Conservation (phyloP, 2,797 vertebrate species). For the Tamandua tetradactyla region DNA sequence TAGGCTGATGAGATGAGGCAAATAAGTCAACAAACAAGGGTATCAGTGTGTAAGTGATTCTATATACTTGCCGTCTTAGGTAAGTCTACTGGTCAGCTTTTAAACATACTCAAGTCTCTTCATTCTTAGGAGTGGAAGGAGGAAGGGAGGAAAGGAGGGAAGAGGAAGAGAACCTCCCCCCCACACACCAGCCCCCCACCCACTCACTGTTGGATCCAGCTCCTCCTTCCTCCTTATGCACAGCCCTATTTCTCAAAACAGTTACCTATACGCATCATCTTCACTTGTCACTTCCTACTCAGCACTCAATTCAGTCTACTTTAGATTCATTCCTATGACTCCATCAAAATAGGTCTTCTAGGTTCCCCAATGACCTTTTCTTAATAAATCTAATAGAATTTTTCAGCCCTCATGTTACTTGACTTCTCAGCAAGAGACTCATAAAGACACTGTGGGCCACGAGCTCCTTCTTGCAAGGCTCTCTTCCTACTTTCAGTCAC, state of each 20-base stretch:
- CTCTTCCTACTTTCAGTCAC: neutral
- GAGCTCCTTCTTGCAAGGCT: neutral
- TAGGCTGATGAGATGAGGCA: neutral
- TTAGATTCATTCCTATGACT: neutral
- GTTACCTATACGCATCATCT: neutral
- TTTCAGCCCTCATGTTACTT: neutral
- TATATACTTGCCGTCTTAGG: neutral
- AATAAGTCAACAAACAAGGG: neutral
- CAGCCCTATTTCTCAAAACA: neutral
- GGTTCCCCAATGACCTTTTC: neutral
- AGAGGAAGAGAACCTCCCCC: neutral
- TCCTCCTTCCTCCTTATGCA: neutral
- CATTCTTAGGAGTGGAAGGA: neutral
- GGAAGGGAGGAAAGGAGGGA: too few species aligned
- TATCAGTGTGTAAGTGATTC: neutral
- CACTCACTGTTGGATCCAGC: neutral
- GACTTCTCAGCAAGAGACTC: neutral
- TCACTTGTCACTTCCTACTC: neutral
- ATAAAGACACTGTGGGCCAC: neutral
- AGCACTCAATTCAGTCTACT: neutral
- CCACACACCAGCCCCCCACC: accelerated
- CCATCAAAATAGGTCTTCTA: neutral
- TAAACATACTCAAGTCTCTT: neutral
- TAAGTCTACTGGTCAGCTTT: neutral
- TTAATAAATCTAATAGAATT: neutral